Evolutionary conservation across 2,113 vertebrate species (phyloP), one percentile per base, ranked within the genome.

Genomic region (Archilochus colubris): DNA sequence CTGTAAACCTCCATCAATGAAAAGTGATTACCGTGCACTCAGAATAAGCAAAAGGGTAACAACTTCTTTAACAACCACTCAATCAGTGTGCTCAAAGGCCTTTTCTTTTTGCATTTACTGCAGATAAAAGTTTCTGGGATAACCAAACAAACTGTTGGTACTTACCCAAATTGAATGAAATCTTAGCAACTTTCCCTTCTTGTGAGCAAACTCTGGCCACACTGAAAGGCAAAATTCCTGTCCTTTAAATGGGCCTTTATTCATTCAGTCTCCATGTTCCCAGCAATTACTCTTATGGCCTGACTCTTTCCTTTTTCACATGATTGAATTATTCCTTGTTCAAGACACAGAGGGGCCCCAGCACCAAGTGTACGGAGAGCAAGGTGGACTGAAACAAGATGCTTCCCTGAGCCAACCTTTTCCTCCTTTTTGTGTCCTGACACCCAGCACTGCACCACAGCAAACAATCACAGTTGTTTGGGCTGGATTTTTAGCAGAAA

Each of bases 91-190:
- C 58, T 94, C 72, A 95, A 89, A 93, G 57, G 82, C 72, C 63
- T 94, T 95, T 95, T 94, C 79, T 94, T 70, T 58, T 33, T 14
- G 38, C 78, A 72, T 88, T 95, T 93, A 68, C 44, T 88, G 48
- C 57, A 90, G 85, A 83, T 61, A 78, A 95, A 95, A 64, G 64
- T 30, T 64, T 72, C 55, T 67, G 59, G 88, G 89, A 90, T 93
- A 94, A 86, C 59, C 89, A 94, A 95, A 94, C 85, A 95, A 95
- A 81, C 89, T 78, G 38, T 75, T 93, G 82, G 91, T 86, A 78
- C 57, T 95, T 95, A 86, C 28, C 79, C 93, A 93, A 86, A 90
- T 19, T 61, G 85, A 95, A 94, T 66, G 80, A 91, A 89, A 90
- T 61, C 94, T 91, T 88, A 83, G 61, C 38, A 91, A 88, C 82